phyloP scores from a whole-genome alignment of 2,888 invertebrate species.

The Drosophila merina region DNA sequence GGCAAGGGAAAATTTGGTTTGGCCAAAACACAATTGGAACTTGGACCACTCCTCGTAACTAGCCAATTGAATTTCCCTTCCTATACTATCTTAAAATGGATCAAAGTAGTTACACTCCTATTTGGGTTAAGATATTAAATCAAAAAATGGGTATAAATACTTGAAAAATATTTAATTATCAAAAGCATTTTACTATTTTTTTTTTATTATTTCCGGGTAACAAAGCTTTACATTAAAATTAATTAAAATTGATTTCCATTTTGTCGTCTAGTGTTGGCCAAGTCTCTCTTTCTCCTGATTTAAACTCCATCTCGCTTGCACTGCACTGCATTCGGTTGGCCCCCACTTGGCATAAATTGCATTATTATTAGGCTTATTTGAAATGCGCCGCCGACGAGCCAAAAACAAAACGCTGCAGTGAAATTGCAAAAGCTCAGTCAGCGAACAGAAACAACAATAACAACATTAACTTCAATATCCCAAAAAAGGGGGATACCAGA shows the following conservation, averaged over 20 bases:
- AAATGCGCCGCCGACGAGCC: constrained; percentile 69
- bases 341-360: constrained; percentile 72
- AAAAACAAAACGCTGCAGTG: constrained; percentile 65
- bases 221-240: not conserved
- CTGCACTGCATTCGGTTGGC: constrained; percentile 14
- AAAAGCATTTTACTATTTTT: too few relatives aligned
- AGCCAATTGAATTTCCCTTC: constrained; percentile 8
- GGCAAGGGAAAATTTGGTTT: constrained; percentile 7
- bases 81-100: not conserved
- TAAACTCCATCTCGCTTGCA: constrained; percentile 7
- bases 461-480: constrained; percentile 36
- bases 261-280: not conserved
- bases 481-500: constrained; percentile 28
- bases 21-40: constrained; percentile 1
- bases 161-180: not conserved
- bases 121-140: too few relatives aligned
- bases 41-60: constrained; percentile 3
- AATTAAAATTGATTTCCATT: not conserved
- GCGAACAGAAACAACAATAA: constrained; percentile 48
- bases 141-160: too few relatives aligned
- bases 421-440: constrained; percentile 66
- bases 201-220: too few relatives aligned
- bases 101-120: not conserved
- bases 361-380: constrained; percentile 77
- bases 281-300: not conserved